Base-by-base conservation (phyloP, 2,113 vertebrate species). In the Egretta garzetta region DNA sequence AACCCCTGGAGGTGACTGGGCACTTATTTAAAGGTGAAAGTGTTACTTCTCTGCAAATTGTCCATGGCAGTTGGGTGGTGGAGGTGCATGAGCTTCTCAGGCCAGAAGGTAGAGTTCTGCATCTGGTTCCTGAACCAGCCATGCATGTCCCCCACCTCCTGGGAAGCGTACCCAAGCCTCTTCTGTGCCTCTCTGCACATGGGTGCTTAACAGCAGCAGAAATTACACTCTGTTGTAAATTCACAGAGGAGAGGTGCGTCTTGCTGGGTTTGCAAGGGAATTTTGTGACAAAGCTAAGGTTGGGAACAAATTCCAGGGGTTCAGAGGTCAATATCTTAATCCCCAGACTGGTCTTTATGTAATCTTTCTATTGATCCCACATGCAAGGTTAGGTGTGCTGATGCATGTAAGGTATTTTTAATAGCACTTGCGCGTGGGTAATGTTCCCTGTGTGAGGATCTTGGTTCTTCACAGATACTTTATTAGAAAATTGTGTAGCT, bases 131-230 rank as follows among this genome's bases (percentile, higher is more conserved):
- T 2, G 4, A 30, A 8, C 13, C 3, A 2, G 20, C 39, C 55
- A 1, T 12, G 14, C 6, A 4, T 35, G 33, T 60, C 30, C 33
- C 41, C 12, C 23, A n/a, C 3, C 15, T 3, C 1, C 22, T 2
- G 7, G 64, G 43, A 66, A 77, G 7, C 1, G 1, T 68, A 24
- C 15, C 50, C 2, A 0, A 39, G 37, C 32, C 66, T 47, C 33
- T 20, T 6, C 62, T 28, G 22, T 0, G 0, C 43, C 37, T 43
- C 43, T n/a, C 16, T 64, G 64, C 79, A 10, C 30, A 0, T 4
- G 43, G 60, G 3, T 17, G 23, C 41, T 37, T 22, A 21, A 39
- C 33, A n/a, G 68, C 9, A 53, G 63, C 37, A 63, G 56, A 12
- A 93, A 64, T 49, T 1, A 30, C 68, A 35, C n/a, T 10, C 33